A percentile compares a stretch with the other conserved stretches of the same genome.
Conservation (phyloP, 1,140 invertebrate genomes). For the Danaus melanippus region DNA sequence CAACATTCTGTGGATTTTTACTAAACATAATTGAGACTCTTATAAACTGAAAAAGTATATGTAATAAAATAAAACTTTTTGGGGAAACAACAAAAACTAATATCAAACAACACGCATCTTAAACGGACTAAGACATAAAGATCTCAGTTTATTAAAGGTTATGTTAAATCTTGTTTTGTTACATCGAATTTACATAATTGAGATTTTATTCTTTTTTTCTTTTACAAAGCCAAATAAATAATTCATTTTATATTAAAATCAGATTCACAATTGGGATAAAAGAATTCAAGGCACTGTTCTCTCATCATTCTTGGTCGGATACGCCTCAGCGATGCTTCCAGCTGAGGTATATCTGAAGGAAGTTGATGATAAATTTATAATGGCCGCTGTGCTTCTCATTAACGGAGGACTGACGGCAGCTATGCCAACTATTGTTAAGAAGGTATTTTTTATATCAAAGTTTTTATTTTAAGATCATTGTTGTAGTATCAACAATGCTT, state of each 20-base stretch:
- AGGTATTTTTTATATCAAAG: slow-evolving; percentile 25
- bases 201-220: no score
- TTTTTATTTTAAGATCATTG: not conserved
- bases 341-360: slow-evolving; percentile 38
- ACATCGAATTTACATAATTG: no score
- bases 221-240: not conserved
- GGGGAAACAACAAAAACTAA: no score
- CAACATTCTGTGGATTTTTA: no score
- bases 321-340: slow-evolving; percentile 38
- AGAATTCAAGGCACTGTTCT: slow-evolving; percentile 42
- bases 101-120: no score
- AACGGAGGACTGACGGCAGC: slow-evolving; percentile 42
- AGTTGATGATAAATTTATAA: slow-evolving; percentile 38
- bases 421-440: slow-evolving; percentile 55
- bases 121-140: no score
- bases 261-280: slow-evolving; percentile 49
- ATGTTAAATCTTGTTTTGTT: no score
- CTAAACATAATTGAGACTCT: no score
- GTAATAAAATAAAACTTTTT: no score
- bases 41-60: no score
- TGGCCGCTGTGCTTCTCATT: slow-evolving; percentile 35
- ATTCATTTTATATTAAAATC: slow-evolving; percentile 9
- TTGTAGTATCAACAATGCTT: no score
- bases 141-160: no score
- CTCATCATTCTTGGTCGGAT: slow-evolving; percentile 51